Evolutionary conservation across 2,797 vertebrate genomes (phyloP).

Genomic region (Myotis findleyi): DNA sequence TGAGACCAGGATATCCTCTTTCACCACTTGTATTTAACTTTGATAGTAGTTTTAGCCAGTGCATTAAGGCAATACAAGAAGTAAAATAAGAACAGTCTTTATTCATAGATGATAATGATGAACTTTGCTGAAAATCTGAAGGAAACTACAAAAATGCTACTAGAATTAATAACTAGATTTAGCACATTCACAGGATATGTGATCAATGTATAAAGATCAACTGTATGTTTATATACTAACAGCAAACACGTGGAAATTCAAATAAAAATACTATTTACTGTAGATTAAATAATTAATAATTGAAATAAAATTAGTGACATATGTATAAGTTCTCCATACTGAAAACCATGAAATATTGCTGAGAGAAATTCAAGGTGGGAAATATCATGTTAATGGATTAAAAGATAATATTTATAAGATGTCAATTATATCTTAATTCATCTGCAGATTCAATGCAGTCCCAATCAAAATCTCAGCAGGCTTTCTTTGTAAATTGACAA

Average conservation of each 20-base stretch:
- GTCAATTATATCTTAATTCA: not conserved
- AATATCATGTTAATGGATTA: not conserved
- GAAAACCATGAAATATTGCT: not conserved
- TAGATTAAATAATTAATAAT: not conserved
- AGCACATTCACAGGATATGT: not conserved
- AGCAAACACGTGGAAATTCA: conserved; percentile 1
- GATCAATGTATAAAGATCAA: not conserved
- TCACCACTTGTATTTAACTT: not conserved
- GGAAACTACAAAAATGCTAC: not conserved
- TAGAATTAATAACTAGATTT: not conserved
- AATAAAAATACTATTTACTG: conserved; percentile 7
- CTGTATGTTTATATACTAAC: not conserved
- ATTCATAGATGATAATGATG: not conserved
- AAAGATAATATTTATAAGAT: not conserved
- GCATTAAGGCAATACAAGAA: not conserved
- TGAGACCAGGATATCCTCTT: not conserved
- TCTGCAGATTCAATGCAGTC: not conserved
- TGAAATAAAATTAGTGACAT: conserved; percentile 18
- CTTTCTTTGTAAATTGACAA: not conserved
- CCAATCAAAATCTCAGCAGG: not conserved
- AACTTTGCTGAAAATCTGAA: not conserved
- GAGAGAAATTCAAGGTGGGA: conserved; percentile 24
- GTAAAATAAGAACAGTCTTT: not conserved
- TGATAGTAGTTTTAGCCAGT: not conserved
- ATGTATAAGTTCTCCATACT: not conserved